These are phyloP conservation scores for Chouioia cunea DNA, from an alignment of 2,888 invertebrate species.

Conservation along the genomic window DNA sequence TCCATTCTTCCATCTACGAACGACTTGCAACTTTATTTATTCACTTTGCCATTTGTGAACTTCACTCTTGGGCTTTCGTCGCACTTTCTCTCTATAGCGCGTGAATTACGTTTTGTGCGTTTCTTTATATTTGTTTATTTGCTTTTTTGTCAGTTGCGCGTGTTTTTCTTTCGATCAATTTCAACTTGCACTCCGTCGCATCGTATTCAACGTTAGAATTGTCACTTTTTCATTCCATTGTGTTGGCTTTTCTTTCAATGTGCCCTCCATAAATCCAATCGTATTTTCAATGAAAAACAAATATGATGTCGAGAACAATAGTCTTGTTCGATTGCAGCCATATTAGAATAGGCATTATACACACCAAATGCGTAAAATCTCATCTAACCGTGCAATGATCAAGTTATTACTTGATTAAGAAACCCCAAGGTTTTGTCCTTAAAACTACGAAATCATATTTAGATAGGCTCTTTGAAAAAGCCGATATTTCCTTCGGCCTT, in stretches of 20 bases:
- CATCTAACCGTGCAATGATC: too few relatives aligned
- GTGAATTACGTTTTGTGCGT: slow-evolving; percentile 11
- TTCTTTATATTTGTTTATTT: slow-evolving; percentile 36
- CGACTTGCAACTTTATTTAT: slow-evolving; percentile 9
- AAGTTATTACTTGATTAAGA: too few relatives aligned
- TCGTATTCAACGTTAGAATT: background rate
- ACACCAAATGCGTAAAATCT: too few relatives aligned
- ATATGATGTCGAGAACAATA: too few relatives aligned
- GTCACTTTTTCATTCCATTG: slow-evolving; percentile 9
- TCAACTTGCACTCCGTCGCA: slow-evolving; percentile 27
- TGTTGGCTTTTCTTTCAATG: background rate
- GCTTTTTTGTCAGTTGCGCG: background rate
- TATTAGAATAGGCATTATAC: too few relatives aligned
- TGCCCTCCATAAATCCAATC: background rate
- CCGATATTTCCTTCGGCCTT: slow-evolving; percentile 66
- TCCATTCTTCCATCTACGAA: slow-evolving; percentile 35
- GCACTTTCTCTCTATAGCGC: slow-evolving; percentile 34
- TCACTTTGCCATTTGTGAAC: slow-evolving; percentile 37
- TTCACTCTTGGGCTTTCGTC: slow-evolving; percentile 43
- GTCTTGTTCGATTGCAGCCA: too few relatives aligned
- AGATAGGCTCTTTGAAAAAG: slow-evolving; percentile 51
- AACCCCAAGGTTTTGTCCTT: too few relatives aligned
- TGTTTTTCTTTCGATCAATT: slow-evolving; percentile 48
- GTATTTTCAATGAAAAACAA: too few relatives aligned
- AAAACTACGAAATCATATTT: too few relatives aligned